Base-by-base conservation (phyloP, 2,113 vertebrate species). In the Leucosticte australis region DNA sequence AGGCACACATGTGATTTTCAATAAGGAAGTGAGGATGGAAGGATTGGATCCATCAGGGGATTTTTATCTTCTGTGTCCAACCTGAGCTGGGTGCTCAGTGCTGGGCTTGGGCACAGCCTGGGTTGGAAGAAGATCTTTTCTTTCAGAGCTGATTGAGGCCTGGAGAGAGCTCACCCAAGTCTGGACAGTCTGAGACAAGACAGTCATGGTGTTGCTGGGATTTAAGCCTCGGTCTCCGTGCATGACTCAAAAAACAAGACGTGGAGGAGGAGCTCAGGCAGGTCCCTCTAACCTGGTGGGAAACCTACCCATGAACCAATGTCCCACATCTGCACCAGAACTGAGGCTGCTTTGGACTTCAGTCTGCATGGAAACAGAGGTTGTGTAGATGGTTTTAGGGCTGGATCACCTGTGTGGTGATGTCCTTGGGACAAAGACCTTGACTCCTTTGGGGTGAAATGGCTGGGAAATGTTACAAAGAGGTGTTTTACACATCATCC, bases 281-380 rank as follows among this genome's bases (percentile, higher is more conserved):
- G 27, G 15, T 56, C 28, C 11, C 13, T 55, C 57, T 74, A 59
- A 53, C 14, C 47, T 44, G 47, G 30, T 57, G 44, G 17, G 52
- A 83, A 94, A 44, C 26, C 6, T 10, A 4, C 17, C 39, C 0
- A 0, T 27, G 78, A 67, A 23, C 46, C 1, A 1, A 15, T 12
- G 37, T 73, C 37, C 44, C 16, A 39, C 39, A 15, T 20, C 67
- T 73, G 53, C 59, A 80, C 12, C 44, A 47, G 42, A 49, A 15
- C 20, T 30, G 44, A 44, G 44, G 16, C 70, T 71, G 56, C 67
- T 74, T 86, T 49, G 21, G 56, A 52, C 35, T 47, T 53, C 47
- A 78, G 59, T 23, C 57, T 52, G 44, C 41, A 55, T 0, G 0
- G 31, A 47, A 78, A 56, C 9, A 57, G 50, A 60, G 39, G 35